Evolutionary conservation across 92 coral and sea anemone species (phyloP).

Genomic region (Umimayanthus kanabou): DNA sequence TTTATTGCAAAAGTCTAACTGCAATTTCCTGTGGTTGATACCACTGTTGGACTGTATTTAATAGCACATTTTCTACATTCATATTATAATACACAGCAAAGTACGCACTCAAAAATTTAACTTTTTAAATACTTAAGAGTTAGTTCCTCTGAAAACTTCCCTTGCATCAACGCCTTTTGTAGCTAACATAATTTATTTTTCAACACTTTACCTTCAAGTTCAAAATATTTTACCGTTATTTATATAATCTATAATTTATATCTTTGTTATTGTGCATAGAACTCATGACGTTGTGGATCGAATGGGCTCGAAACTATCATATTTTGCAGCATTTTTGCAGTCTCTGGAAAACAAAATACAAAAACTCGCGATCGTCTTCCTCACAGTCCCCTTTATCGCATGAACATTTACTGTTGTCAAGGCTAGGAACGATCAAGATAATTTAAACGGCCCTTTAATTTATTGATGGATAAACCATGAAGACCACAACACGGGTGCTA

Average conservation of each 20-base stretch:
- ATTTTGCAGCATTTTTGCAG: background rate
- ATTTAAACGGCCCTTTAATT: background rate
- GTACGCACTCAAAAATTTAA: too few species aligned
- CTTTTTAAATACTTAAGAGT: too few species aligned
- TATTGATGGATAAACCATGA: slow-evolving; percentile 12
- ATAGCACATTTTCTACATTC: too few species aligned
- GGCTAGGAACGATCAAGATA: background rate
- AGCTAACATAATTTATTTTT: too few species aligned
- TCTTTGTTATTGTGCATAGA: background rate
- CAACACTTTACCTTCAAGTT: background rate
- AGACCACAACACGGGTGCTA: background rate
- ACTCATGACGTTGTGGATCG: background rate
- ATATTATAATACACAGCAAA: too few species aligned
- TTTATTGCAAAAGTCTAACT: background rate
- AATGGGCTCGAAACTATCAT: too few species aligned
- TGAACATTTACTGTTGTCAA: background rate
- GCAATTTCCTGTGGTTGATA: background rate
- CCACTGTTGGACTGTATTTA: too few species aligned
- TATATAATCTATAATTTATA: too few species aligned
- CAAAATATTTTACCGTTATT: background rate
- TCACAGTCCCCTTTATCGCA: background rate
- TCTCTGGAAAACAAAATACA: too few species aligned
- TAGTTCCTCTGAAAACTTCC: too few species aligned
- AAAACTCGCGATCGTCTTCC: background rate
- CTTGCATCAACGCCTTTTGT: too few species aligned